Percentiles rank a stretch among this genome's conserved stretches.
These are phyloP conservation scores for Rutilus rutilus DNA, from an alignment of 2,113 vertebrate species.

Conservation along the genomic window DNA sequence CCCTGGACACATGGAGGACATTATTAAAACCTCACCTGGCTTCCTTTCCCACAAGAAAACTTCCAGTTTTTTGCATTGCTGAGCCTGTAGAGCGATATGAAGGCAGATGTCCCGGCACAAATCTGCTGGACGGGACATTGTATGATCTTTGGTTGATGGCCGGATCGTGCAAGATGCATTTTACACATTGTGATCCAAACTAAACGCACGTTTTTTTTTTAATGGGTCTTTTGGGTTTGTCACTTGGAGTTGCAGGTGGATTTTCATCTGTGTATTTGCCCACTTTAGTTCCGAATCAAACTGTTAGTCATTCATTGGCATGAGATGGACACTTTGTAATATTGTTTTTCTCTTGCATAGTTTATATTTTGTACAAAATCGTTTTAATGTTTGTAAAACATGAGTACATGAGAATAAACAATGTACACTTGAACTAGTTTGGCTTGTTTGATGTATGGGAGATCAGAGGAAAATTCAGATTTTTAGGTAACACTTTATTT, in stretches of 20 bases:
- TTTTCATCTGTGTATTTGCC: background rate
- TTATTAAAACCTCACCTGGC: background rate
- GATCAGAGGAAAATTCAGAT: too few relatives aligned
- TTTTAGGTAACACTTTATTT: too few relatives aligned
- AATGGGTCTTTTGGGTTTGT: background rate
- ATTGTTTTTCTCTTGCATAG: conserved; percentile 60
- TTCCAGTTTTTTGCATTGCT: background rate
- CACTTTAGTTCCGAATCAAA: conserved; percentile 12
- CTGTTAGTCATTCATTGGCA: conserved; percentile 41
- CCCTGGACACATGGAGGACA: background rate
- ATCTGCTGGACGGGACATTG: background rate
- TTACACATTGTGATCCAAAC: too few relatives aligned
- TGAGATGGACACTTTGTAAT: conserved; percentile 63
- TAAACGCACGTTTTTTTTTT: too few relatives aligned
- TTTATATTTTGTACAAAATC: conserved; percentile 78
- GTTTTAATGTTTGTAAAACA: conserved; percentile 68
- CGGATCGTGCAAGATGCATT: background rate
- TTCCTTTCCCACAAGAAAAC: background rate
- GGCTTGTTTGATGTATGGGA: background rate
- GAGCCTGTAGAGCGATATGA: conserved; percentile 5
- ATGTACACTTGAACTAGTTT: conserved; percentile 65
- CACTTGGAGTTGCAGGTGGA: background rate
- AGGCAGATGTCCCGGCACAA: background rate
- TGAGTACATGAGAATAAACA: conserved; percentile 58
- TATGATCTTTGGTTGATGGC: background rate